Conservation (phyloP, 2,888 invertebrate species). For the Merodon equestris region DNA sequence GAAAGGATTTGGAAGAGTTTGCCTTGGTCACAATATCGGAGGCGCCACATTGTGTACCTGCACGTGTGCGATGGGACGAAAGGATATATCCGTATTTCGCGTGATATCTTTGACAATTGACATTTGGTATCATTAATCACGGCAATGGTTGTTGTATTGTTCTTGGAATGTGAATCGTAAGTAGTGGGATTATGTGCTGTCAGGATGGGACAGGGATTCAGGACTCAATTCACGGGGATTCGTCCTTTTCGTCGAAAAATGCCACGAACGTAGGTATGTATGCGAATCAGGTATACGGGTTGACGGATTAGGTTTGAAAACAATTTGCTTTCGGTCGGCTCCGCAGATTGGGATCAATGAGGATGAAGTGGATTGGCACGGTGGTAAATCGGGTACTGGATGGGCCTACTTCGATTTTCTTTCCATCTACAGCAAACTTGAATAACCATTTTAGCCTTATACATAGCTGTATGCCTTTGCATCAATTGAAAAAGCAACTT, state of each 20-base stretch:
- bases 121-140: conserved; percentile 61
- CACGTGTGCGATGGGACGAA: too few species aligned
- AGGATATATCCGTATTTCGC: not conserved
- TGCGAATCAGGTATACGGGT: conserved; percentile 38
- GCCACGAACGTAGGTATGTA: conserved; percentile 2
- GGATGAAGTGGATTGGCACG: too few species aligned
- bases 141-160: conserved; percentile 46
- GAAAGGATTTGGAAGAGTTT: conserved; percentile 9
- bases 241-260: conserved; percentile 10
- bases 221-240: conserved; percentile 39
- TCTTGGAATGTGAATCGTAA: conserved; percentile 28
- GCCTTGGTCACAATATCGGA: conserved; percentile 4
- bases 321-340: conserved; percentile 38
- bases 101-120: conserved; percentile 53
- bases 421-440: too few species aligned
- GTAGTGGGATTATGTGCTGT: conserved; percentile 52
- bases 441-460: too few species aligned
- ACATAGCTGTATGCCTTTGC: too few species aligned
- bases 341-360: conserved; percentile 20
- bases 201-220: conserved; percentile 38
- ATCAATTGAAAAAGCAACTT: too few species aligned
- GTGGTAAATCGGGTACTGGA: too few species aligned
- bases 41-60: not conserved
- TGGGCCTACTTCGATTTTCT: too few species aligned
- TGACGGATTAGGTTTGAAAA: conserved; percentile 46